A percentile compares a stretch with the other conserved stretches of the same genome.
Conservation (phyloP, 2,888 invertebrate species). For the Caenorhabditis wallacei region DNA sequence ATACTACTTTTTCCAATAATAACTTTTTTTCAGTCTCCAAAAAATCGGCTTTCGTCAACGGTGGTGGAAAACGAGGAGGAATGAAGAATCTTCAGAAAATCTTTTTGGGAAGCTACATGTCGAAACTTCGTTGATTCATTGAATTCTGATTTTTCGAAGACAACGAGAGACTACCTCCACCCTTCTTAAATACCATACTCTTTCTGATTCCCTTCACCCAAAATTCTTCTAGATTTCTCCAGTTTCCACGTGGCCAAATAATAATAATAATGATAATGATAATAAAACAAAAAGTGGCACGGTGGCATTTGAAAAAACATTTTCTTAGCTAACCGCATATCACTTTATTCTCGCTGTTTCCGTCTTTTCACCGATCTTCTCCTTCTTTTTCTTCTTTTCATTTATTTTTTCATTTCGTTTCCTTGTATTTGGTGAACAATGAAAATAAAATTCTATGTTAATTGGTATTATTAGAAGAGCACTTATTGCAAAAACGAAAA, state of each 20-base stretch:
- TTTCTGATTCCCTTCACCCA: slow-evolving; percentile 29
- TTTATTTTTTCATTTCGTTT: not conserved
- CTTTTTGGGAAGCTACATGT: slow-evolving; percentile 59
- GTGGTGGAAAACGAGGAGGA: slow-evolving; percentile 59
- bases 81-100: slow-evolving; percentile 61
- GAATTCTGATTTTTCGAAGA: not conserved
- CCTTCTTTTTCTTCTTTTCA: slow-evolving; percentile 4
- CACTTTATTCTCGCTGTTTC: slow-evolving; percentile 32
- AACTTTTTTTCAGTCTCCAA: slow-evolving; percentile 54
- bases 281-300: slow-evolving; percentile 36
- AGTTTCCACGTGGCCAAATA: slow-evolving; percentile 34
- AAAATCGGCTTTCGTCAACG: slow-evolving; percentile 40
- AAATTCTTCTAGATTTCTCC: not conserved
- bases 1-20: too few species aligned
- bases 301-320: slow-evolving; percentile 13
- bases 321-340: slow-evolving; percentile 34
- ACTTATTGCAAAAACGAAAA: not conserved
- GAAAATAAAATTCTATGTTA: slow-evolving; percentile 42
- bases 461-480: slow-evolving; percentile 12
- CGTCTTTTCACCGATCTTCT: slow-evolving; percentile 25
- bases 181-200: slow-evolving; percentile 15
- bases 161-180: slow-evolving; percentile 14
- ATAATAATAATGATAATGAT: too few species aligned
- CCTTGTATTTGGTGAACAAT: slow-evolving; percentile 10
- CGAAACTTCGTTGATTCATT: slow-evolving; percentile 49